These are phyloP conservation scores for Papilio machaon DNA, from an alignment of 1,140 invertebrate species.

Conservation along the genomic window DNA sequence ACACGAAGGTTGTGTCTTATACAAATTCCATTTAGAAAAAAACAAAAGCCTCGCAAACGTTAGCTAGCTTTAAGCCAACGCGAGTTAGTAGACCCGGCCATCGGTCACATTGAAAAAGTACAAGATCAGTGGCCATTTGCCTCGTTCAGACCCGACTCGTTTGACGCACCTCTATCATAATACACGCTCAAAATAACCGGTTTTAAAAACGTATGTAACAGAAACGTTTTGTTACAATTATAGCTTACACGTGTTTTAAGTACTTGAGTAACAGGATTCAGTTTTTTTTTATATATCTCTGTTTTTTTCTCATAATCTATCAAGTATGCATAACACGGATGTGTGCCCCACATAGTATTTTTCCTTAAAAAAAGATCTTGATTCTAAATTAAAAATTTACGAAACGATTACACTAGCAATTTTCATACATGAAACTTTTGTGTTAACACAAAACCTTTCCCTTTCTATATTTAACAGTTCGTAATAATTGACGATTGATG, in stretches of 20 bases:
- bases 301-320: background rate
- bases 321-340: background rate
- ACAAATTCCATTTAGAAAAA: background rate
- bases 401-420: too few species aligned
- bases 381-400: background rate
- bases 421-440: too few species aligned
- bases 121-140: background rate
- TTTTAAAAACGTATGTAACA: constrained; percentile 11
- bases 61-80: background rate
- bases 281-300: background rate
- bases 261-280: constrained; percentile 9
- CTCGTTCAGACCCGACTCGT: background rate
- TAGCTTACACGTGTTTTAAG: background rate
- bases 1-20: background rate
- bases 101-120: background rate
- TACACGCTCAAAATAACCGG: constrained; percentile 13
- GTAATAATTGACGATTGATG: too few species aligned
- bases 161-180: background rate
- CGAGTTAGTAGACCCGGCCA: background rate
- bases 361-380: background rate
- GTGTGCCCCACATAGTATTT: background rate
- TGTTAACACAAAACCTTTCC: too few species aligned
- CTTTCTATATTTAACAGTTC: too few species aligned
- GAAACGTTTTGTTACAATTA: constrained; percentile 4
- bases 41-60: background rate